Evolutionary conservation across 2,888 invertebrate species (phyloP).

Genomic region (Resseliella maxima): DNA sequence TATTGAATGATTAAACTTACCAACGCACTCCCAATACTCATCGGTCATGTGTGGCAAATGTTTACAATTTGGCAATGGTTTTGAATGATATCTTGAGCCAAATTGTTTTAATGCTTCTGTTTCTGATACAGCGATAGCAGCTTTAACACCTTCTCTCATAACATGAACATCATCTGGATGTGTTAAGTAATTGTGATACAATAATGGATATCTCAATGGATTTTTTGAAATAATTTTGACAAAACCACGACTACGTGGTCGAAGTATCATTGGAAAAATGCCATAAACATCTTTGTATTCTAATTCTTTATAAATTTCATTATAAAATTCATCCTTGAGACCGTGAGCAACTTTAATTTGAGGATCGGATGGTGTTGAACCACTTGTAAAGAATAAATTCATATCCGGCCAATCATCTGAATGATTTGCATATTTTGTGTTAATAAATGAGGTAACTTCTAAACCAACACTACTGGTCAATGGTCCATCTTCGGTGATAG

Average conservation of each 20-base stretch:
- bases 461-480: conserved; percentile 87
- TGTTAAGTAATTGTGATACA: conserved; percentile 92
- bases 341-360: conserved; percentile 85
- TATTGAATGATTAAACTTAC: background rate
- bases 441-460: conserved; percentile 88
- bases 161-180: conserved; percentile 87
- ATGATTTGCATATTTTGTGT: conserved; percentile 87
- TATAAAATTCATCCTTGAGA: conserved; percentile 82
- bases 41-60: conserved; percentile 82
- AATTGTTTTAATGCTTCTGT: conserved; percentile 82
- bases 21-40: conserved; percentile 87
- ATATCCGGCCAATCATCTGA: conserved; percentile 93
- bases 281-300: conserved; percentile 82
- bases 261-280: conserved; percentile 88
- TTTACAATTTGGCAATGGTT: conserved; percentile 84
- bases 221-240: conserved; percentile 78
- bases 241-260: conserved; percentile 85
- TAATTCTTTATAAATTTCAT: conserved; percentile 78
- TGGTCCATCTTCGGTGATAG: conserved; percentile 86
- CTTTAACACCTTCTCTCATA: conserved; percentile 86
- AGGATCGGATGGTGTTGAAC: conserved; percentile 82
- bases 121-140: conserved; percentile 83
- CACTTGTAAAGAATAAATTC: conserved; percentile 88
- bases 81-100: conserved; percentile 80
- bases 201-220: conserved; percentile 83